Percentiles rank a stretch among this genome's conserved stretches.
phyloP scores from a whole-genome alignment of 2,888 invertebrate species.

The Melanostoma mellinum region DNA sequence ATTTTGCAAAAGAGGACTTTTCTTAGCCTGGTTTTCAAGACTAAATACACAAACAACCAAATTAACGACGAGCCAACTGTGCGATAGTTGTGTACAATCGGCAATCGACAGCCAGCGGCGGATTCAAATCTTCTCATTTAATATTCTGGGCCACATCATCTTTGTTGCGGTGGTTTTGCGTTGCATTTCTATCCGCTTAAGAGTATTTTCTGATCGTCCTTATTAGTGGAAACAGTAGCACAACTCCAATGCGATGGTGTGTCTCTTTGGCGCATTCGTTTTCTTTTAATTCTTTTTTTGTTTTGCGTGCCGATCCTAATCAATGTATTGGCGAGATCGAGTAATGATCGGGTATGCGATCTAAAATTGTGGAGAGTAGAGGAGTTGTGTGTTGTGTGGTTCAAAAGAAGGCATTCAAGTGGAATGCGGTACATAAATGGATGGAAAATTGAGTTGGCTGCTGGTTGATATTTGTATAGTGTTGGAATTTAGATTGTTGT shows the following conservation, averaged over 20 bases:
- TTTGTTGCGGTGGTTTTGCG: slow-evolving; percentile 8
- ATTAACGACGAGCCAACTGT: slow-evolving; percentile 63
- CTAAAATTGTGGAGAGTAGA: slow-evolving; percentile 6
- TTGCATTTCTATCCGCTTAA: slow-evolving; percentile 80
- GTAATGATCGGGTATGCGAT: slow-evolving; percentile 59
- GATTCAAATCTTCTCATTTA: slow-evolving; percentile 64
- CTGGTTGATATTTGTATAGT: slow-evolving; percentile 49
- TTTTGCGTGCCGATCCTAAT: slow-evolving; percentile 62
- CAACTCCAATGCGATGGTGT: slow-evolving; percentile 6
- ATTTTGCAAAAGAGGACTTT: slow-evolving; percentile 42
- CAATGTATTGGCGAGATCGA: slow-evolving; percentile 58
- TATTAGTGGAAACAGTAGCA: slow-evolving; percentile 75
- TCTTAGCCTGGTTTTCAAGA: slow-evolving; percentile 39
- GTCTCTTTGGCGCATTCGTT: neutral
- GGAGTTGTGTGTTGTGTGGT: slow-evolving; percentile 40
- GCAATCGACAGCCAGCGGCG: slow-evolving; percentile 56
- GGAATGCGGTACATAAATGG: slow-evolving; percentile 66
- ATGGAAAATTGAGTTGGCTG: slow-evolving; percentile 66
- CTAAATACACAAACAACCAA: slow-evolving; percentile 28
- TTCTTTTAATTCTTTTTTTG: slow-evolving; percentile 1
- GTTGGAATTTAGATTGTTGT: slow-evolving; percentile 68
- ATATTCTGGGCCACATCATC: slow-evolving; percentile 69
- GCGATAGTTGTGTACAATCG: slow-evolving; percentile 37
- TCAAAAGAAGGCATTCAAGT: slow-evolving; percentile 36
- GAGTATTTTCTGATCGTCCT: slow-evolving; percentile 81